These are phyloP conservation scores for Pogonocherus hispidulus DNA, from an alignment of 2,888 invertebrate species.

Conservation along the genomic window DNA sequence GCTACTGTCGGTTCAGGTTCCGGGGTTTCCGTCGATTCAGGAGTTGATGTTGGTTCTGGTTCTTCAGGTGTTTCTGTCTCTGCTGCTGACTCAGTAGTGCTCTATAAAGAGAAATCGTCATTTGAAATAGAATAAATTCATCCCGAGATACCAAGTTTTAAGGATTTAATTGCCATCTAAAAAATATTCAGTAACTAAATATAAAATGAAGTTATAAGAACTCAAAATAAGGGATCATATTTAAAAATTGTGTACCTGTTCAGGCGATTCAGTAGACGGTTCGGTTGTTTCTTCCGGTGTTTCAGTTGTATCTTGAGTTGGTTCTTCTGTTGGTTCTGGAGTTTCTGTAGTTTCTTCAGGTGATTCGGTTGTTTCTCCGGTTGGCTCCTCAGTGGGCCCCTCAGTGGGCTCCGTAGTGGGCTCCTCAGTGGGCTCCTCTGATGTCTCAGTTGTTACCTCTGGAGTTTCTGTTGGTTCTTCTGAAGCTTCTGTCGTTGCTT, in stretches of 20 bases:
- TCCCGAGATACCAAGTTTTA: too few species aligned
- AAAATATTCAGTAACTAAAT: too few species aligned
- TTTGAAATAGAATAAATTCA: too few species aligned
- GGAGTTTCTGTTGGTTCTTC: not conserved
- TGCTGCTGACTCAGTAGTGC: not conserved
- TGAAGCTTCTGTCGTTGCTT: not conserved
- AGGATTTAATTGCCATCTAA: too few species aligned
- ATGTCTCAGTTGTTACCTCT: not conserved
- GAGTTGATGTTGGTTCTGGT: not conserved
- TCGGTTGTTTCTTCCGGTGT: not conserved
- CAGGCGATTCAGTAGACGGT: not conserved
- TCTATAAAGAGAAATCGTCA: not conserved
- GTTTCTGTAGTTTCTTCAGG: not conserved
- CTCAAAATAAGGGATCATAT: too few species aligned
- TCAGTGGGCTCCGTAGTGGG: not conserved
- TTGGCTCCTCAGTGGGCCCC: not conserved
- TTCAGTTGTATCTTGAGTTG: conserved; percentile 9
- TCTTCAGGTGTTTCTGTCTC: not conserved
- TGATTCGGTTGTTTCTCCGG: conserved; percentile 15
- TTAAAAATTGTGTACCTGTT: too few species aligned
- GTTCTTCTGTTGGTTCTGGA: not conserved
- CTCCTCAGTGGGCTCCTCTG: conserved; percentile 15
- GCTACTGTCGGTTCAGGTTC: not conserved
- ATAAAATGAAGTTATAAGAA: too few species aligned
- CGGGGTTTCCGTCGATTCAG: conserved; percentile 10